These are phyloP conservation scores for Neotragus moschatus DNA, from an alignment of 2,113 vertebrate species.

Conservation along the genomic window DNA sequence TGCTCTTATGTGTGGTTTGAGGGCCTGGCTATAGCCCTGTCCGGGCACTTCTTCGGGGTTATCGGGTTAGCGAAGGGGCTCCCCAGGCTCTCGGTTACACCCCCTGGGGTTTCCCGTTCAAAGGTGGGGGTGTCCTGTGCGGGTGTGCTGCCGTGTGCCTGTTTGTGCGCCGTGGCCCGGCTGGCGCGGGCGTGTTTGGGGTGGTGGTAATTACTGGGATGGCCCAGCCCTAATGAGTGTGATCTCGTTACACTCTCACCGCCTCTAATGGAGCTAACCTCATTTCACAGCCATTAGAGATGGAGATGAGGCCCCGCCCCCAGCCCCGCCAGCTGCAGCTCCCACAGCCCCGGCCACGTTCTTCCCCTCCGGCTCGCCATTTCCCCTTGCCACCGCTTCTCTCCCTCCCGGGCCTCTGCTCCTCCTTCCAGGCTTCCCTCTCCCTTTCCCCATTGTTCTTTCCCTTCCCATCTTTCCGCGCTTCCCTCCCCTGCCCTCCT, in stretches of 20 bases:
- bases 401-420: neutral
- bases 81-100: neutral
- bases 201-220: slow-evolving; percentile 74
- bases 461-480: neutral
- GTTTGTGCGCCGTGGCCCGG: slow-evolving; percentile 10
- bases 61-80: neutral
- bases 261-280: slow-evolving; percentile 77
- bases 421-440: slow-evolving; percentile 5
- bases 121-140: neutral
- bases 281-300: slow-evolving; percentile 78
- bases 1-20: neutral
- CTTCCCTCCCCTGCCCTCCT: neutral
- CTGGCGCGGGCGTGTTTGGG: slow-evolving; percentile 64
- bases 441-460: slow-evolving; percentile 45
- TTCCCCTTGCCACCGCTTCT: neutral
- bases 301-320: slow-evolving; percentile 70
- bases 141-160: neutral
- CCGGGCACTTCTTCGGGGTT: neutral
- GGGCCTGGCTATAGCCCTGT: neutral
- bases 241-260: slow-evolving; percentile 74
- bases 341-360: neutral
- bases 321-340: slow-evolving; percentile 63
- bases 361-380: slow-evolving; percentile 10
- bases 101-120: neutral
- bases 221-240: slow-evolving; percentile 74